Conservation (phyloP, 1,140 invertebrate species). For the Drosophila seguyi region DNA sequence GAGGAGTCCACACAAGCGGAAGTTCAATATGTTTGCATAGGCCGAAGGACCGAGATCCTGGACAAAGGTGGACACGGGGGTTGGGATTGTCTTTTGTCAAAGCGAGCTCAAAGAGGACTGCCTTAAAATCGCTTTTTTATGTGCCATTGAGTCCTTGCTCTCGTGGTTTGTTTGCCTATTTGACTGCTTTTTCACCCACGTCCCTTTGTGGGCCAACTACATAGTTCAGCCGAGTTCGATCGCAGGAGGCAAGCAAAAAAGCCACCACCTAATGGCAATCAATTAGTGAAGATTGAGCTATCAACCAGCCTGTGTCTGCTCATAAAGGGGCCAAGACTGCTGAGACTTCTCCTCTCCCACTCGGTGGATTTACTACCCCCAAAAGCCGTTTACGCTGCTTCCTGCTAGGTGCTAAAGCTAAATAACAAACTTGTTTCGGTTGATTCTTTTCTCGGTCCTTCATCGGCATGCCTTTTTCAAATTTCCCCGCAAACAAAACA, state of each 20-base stretch:
- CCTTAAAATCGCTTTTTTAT: constrained; percentile 73
- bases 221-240: constrained; percentile 22
- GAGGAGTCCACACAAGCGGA: constrained; percentile 60
- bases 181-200: constrained; percentile 25
- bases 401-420: constrained; percentile 72
- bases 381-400: constrained; percentile 56
- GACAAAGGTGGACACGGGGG: constrained; percentile 42
- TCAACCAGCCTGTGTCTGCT: constrained; percentile 18
- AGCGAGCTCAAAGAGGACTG: constrained; percentile 46
- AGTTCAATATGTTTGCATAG: constrained; percentile 81
- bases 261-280: constrained; percentile 75
- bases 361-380: constrained; percentile 51
- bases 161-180: constrained; percentile 70
- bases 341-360: background rate
- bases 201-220: constrained; percentile 36
- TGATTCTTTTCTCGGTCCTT: constrained; percentile 49
- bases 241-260: constrained; percentile 29
- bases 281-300: constrained; percentile 71
- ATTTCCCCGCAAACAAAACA: constrained; percentile 31
- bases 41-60: constrained; percentile 28
- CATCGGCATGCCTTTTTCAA: constrained; percentile 26
- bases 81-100: constrained; percentile 63
- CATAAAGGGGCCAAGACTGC: constrained; percentile 33
- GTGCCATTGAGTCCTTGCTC: constrained; percentile 47
- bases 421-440: constrained; percentile 79